Percentiles rank a stretch among this genome's conserved stretches.
These are phyloP conservation scores for Urophycis tenuis DNA, from an alignment of 2,797 vertebrate species.

Conservation along the genomic window DNA sequence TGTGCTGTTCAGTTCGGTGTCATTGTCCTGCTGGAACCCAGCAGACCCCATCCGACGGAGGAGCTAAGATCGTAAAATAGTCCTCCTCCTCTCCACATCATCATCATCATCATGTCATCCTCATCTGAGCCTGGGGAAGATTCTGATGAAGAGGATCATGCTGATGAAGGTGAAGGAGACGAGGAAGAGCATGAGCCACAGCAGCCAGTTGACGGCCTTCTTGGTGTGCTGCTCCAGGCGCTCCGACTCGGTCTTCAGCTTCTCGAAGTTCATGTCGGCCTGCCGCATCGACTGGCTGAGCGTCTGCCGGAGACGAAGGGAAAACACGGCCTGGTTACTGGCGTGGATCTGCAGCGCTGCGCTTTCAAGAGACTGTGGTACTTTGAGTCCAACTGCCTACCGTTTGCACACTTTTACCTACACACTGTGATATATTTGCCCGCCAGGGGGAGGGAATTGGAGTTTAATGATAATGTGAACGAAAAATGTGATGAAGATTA, in stretches of 20 bases:
- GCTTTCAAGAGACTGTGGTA: background rate
- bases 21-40: background rate
- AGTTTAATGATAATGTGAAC: background rate
- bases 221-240: slow-evolving; percentile 92
- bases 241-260: slow-evolving; percentile 91
- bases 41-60: slow-evolving; percentile 5
- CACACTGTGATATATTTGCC: background rate
- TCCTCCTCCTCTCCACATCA: slow-evolving; percentile 10
- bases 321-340: background rate
- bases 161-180: slow-evolving; percentile 95
- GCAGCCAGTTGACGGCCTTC: slow-evolving; percentile 96
- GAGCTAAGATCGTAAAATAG: slow-evolving; percentile 17
- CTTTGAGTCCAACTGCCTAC: background rate
- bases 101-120: slow-evolving; percentile 41
- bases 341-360: background rate
- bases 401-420: background rate
- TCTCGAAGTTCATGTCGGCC: slow-evolving; percentile 93
- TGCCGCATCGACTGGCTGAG: slow-evolving; percentile 88
- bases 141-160: slow-evolving; percentile 95
- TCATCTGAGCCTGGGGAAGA: slow-evolving; percentile 91
- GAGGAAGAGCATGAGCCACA: slow-evolving; percentile 92
- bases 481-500: background rate
- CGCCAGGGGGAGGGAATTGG: background rate
- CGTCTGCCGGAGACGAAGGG: slow-evolving; percentile 64
- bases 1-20: background rate